Evolutionary conservation across 2,113 vertebrate genomes (phyloP), one percentile per base, ranked within the genome.

Genomic region (Aviceda subcristata): DNA sequence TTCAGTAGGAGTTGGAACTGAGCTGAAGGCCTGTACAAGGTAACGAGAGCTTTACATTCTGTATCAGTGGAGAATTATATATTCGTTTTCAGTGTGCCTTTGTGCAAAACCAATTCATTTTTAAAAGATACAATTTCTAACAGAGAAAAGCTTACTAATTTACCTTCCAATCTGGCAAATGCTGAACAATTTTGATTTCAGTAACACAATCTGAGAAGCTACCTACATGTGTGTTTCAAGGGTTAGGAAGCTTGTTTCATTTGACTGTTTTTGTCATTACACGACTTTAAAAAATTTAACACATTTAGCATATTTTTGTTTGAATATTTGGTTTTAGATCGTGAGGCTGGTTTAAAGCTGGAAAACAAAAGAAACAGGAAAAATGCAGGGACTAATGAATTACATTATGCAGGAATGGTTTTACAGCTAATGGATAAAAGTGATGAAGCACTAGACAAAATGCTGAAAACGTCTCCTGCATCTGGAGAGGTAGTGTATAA

Each of bases 341-440:
- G 23, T 26, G 96, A 98, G 26, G 92, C 93, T 7, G 26, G 94
- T 63, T 97, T 92, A 72, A 97, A 98, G 34, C 88, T 98, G 11
- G 94, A 98, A 73, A 86, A 72, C 23, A 91, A 94, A 98, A 82
- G 92, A 95, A 68, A 69, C 23, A 2, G 75, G 32, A 98, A 83
- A 55, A 89, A 94, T 8, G 92, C 88, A 13, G 76, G 84, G 1
- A 73, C 57, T 29, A 86, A 82, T 14, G 89, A 97, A 34, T 89
- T 98, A 9, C 97, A 97, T 90, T 98, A 96, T 5, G 92, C 94
- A 2, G 79, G 85, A n/a, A 88, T 98, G 50, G 95, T 98, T 74
- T 93, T 98, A 66, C 97, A 97, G 97, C 90, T 98, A 34, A 48
- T 97, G 32, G 97, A 96, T 46, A 80, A 83, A 91, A 93, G 92